Evolutionary conservation across 92 coral and sea anemone species (phyloP).

Genomic region (Zoanthus sociatus): DNA sequence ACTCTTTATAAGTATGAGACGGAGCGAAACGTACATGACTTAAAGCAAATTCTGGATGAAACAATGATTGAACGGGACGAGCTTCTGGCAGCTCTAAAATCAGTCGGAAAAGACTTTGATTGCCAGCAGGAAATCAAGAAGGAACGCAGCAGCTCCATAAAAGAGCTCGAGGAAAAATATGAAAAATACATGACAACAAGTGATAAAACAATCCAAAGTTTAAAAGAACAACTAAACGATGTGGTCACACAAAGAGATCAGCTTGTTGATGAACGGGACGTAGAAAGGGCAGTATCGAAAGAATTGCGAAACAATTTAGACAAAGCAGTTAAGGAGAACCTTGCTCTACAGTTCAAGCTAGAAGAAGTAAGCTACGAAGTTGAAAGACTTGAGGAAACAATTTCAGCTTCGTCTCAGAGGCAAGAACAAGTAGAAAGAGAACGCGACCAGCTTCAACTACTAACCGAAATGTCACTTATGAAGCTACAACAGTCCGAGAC

Average conservation of each 20-base stretch:
- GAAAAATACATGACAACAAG: slow-evolving; percentile 83
- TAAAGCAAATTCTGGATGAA: slow-evolving; percentile 75
- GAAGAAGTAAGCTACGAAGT: slow-evolving; percentile 82
- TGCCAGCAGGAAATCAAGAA: slow-evolving; percentile 48
- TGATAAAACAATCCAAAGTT: slow-evolving; percentile 84
- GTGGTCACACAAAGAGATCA: slow-evolving; percentile 74
- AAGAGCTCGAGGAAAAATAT: slow-evolving; percentile 79
- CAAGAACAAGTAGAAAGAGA: slow-evolving; percentile 83
- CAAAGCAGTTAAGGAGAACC: slow-evolving; percentile 73
- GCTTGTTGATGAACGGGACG: slow-evolving; percentile 66
- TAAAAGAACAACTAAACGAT: slow-evolving; percentile 75
- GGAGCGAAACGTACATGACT: slow-evolving; percentile 77
- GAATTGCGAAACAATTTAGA: slow-evolving; percentile 67
- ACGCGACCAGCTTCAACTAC: slow-evolving; percentile 85
- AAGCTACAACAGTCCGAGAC: slow-evolving; percentile 84
- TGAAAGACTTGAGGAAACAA: slow-evolving; percentile 83
- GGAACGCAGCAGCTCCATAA: slow-evolving; percentile 69
- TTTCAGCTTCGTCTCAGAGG: slow-evolving; percentile 75
- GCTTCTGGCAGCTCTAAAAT: slow-evolving; percentile 72
- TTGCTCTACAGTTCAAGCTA: slow-evolving; percentile 66
- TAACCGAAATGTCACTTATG: slow-evolving; percentile 89
- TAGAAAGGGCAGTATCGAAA: slow-evolving; percentile 58
- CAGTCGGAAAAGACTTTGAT: slow-evolving; percentile 75
- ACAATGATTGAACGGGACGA: slow-evolving; percentile 86
- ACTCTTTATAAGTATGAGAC: slow-evolving; percentile 87